Percentiles rank a stretch among this genome's conserved stretches.
phyloP scores from a whole-genome alignment of 2,888 invertebrate genomes.

The Meghimatium bilineatum region DNA sequence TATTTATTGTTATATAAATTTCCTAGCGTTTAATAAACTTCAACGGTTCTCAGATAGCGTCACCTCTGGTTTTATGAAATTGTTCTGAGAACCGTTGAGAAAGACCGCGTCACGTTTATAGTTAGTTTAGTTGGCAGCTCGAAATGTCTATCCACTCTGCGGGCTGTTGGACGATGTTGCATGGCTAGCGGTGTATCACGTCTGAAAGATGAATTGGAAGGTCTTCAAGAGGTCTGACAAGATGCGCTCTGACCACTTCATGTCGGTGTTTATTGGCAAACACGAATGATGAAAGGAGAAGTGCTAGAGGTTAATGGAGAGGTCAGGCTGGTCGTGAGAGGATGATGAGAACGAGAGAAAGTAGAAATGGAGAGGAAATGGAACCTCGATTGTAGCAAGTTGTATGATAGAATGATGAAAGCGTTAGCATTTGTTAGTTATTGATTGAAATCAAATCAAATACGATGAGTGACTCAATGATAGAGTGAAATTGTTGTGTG shows the following conservation, averaged over 20 bases:
- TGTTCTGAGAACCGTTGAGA: not conserved
- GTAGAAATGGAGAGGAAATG: conserved; percentile 2
- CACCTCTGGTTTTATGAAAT: conserved; percentile 1
- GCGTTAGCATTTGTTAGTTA: conserved; percentile 1
- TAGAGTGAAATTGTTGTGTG: not conserved
- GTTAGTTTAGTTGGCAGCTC: conserved; percentile 20
- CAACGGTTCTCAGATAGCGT: not conserved
- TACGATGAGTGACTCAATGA: not conserved
- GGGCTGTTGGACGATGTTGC: not conserved
- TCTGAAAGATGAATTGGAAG: conserved; percentile 23
- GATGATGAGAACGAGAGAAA: not conserved
- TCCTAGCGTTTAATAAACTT: too few species aligned
- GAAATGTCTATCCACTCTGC: conserved; percentile 1
- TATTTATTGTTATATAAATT: too few species aligned
- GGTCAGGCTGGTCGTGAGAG: conserved; percentile 11
- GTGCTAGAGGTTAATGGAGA: conserved; percentile 27
- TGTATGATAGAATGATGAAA: not conserved
- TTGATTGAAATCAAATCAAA: not conserved
- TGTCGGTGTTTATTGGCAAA: conserved; percentile 30
- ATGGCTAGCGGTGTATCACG: not conserved
- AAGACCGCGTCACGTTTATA: not conserved
- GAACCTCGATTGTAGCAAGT: not conserved
- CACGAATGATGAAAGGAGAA: conserved; percentile 23
- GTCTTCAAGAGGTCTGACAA: conserved; percentile 21
- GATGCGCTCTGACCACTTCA: conserved; percentile 21